Evolutionary conservation across 2,113 vertebrate genomes (phyloP).

Genomic region (Cavia aperea): DNA sequence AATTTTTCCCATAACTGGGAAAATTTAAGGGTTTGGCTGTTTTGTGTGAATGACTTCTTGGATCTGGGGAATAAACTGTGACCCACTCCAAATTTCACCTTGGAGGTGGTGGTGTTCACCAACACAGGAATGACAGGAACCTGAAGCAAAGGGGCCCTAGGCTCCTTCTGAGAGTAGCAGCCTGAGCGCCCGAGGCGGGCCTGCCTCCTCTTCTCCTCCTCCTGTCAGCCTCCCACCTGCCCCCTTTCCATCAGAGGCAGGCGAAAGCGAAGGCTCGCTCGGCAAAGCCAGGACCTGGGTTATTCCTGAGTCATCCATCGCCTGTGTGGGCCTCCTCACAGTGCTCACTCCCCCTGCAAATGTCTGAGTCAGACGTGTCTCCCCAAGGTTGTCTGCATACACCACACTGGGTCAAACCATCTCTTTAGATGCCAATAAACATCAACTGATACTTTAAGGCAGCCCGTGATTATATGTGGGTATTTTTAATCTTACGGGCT

Average conservation of each 20-base stretch:
- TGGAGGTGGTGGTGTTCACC: neutral
- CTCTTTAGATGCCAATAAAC: constrained; percentile 60
- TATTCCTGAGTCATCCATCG: constrained; percentile 68
- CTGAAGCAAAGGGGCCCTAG: neutral
- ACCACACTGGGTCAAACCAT: neutral
- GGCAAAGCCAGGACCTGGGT: constrained; percentile 57
- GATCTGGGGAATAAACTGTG: neutral
- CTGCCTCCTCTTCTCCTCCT: neutral
- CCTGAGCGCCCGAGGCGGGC: neutral
- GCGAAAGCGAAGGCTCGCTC: constrained; percentile 51
- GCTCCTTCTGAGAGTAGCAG: neutral
- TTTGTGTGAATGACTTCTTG: constrained; percentile 27
- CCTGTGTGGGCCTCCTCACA: constrained; percentile 43
- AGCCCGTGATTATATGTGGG: constrained; percentile 64
- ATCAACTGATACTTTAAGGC: constrained; percentile 66
- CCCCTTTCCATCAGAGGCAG: neutral
- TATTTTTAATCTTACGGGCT: constrained; percentile 70
- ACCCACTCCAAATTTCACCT: neutral
- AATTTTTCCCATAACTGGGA: neutral
- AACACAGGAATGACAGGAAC: neutral
- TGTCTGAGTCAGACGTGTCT: constrained; percentile 61
- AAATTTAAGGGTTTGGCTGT: neutral
- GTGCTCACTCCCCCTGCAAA: constrained; percentile 22
- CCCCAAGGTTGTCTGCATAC: constrained; percentile 62
- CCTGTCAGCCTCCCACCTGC: neutral